Evolutionary conservation across 2,888 invertebrate species (phyloP).

Genomic region (Arge pagana): DNA sequence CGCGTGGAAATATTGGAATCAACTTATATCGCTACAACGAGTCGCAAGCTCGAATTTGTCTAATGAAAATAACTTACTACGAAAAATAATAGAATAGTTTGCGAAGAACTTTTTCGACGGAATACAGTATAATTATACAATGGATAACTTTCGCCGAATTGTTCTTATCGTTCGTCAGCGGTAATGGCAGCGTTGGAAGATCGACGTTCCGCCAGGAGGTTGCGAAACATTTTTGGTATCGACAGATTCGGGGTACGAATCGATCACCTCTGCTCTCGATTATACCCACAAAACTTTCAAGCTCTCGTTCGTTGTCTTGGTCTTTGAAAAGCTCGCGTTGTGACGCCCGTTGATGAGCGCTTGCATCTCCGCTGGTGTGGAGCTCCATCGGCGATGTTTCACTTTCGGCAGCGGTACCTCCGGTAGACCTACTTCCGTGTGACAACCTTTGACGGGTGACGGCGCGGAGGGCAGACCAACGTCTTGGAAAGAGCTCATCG

Average conservation of each 20-base stretch:
- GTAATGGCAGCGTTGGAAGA: too few species aligned
- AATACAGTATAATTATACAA: too few species aligned
- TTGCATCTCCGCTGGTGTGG: conserved; percentile 51
- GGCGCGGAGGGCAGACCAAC: conserved; percentile 67
- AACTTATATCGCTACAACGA: too few species aligned
- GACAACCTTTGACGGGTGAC: conserved; percentile 48
- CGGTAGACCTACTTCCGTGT: conserved; percentile 53
- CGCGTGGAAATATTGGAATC: too few species aligned
- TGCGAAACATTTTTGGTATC: too few species aligned
- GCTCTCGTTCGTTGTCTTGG: conserved; percentile 43
- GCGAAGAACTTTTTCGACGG: too few species aligned
- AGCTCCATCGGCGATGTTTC: conserved; percentile 53
- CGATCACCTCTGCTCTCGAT: conserved; percentile 8
- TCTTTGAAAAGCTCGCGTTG: conserved; percentile 42
- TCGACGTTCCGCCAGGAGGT: too few species aligned
- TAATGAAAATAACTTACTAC: too few species aligned
- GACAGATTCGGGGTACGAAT: not conserved
- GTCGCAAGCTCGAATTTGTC: too few species aligned
- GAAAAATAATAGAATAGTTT: too few species aligned
- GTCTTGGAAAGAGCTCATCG: conserved; percentile 84
- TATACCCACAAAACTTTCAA: conserved; percentile 53
- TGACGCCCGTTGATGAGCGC: conserved; percentile 46
- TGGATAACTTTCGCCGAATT: too few species aligned
- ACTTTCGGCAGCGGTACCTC: conserved; percentile 47
- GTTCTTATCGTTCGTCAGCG: too few species aligned